These are phyloP conservation scores for Cheilinus undulatus DNA, from an alignment of 2,113 vertebrate species.

Conservation along the genomic window DNA sequence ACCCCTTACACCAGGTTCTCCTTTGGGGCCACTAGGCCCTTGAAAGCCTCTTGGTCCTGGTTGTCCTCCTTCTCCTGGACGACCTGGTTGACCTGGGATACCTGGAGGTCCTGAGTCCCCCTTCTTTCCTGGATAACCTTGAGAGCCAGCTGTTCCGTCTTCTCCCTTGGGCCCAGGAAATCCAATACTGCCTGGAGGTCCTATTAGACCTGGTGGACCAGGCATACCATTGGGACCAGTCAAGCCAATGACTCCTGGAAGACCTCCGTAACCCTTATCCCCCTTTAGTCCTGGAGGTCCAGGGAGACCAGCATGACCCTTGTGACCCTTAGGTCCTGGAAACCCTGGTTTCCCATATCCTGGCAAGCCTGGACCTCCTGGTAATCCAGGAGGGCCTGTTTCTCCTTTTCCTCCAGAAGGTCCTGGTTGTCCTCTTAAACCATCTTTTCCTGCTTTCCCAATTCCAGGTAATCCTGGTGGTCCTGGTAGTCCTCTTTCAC, in stretches of 20 bases:
- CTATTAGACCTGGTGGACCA: slow-evolving; percentile 90
- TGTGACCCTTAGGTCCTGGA: slow-evolving; percentile 92
- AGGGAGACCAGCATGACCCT: slow-evolving; percentile 87
- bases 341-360: slow-evolving; percentile 93
- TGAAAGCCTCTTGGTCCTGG: slow-evolving; percentile 90
- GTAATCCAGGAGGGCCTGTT: slow-evolving; percentile 84
- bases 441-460: slow-evolving; percentile 93
- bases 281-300: slow-evolving; percentile 90
- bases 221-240: slow-evolving; percentile 89
- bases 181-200: slow-evolving; percentile 87
- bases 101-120: slow-evolving; percentile 90
- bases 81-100: slow-evolving; percentile 89
- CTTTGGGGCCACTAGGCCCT: slow-evolving; percentile 91
- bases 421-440: slow-evolving; percentile 90
- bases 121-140: slow-evolving; percentile 87
- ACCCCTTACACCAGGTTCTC: slow-evolving; percentile 89
- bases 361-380: slow-evolving; percentile 88
- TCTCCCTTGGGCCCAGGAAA: slow-evolving; percentile 94
- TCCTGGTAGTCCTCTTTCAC: slow-evolving; percentile 88
- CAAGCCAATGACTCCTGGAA: slow-evolving; percentile 87
- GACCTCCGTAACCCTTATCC: slow-evolving; percentile 89
- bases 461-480: slow-evolving; percentile 87
- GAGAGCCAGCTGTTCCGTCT: slow-evolving; percentile 84
- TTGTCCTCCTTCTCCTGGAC: slow-evolving; percentile 88
- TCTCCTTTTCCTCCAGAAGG: slow-evolving; percentile 88